Evolutionary conservation across 2,113 vertebrate genomes (phyloP).

Genomic region (Acrocephalus arundinaceus): DNA sequence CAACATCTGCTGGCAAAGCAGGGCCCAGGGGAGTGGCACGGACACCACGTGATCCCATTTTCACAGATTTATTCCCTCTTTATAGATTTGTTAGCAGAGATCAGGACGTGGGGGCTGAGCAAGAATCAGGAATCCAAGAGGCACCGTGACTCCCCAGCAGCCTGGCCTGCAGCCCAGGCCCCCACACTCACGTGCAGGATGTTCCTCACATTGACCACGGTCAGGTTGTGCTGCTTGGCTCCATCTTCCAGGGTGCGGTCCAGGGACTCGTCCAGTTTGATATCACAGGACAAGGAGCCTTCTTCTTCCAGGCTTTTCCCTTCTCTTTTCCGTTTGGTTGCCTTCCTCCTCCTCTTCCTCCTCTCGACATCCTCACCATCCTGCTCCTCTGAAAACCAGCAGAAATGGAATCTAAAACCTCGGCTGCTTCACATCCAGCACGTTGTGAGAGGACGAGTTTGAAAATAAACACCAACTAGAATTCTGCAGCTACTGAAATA

Average conservation of each 20-base stretch:
- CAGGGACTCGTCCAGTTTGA: constrained; percentile 84
- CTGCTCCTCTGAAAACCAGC: constrained; percentile 68
- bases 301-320: constrained; percentile 27
- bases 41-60: fast-evolving
- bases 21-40: fast-evolving
- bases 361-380: constrained; percentile 70
- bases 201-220: constrained; percentile 85
- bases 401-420: not conserved
- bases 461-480: not conserved
- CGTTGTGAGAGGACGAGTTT: no score
- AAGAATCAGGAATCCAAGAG: not conserved
- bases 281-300: constrained; percentile 64
- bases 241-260: constrained; percentile 88
- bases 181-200: constrained; percentile 89
- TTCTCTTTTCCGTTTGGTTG: constrained; percentile 70
- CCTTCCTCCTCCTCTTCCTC: constrained; percentile 70
- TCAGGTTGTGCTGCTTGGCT: constrained; percentile 90
- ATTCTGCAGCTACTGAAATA: not conserved
- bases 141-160: fast-evolving
- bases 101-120: fast-evolving
- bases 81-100: not conserved
- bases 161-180: not conserved
- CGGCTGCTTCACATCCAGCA: not conserved
- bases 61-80: not conserved
- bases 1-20: not conserved